These are phyloP conservation scores for Ptiloglossa arizonensis DNA, from an alignment of 1,140 invertebrate species.

Conservation along the genomic window DNA sequence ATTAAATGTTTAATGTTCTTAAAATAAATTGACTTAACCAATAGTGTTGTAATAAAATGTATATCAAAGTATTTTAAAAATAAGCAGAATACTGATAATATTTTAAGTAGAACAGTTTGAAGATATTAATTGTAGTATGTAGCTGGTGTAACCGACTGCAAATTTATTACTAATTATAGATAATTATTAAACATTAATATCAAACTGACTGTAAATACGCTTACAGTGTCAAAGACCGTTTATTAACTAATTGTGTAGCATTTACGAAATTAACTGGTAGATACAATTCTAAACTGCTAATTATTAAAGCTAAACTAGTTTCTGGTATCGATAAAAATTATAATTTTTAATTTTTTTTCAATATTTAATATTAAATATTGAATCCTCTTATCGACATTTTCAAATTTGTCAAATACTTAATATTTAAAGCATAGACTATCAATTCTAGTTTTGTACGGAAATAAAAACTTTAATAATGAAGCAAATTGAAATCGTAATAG, in stretches of 20 bases:
- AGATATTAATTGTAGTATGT: too few species aligned
- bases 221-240: constrained; percentile 61
- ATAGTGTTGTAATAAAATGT: too few species aligned
- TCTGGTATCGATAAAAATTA: background rate
- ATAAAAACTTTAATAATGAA: background rate
- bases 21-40: too few species aligned
- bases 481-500: background rate
- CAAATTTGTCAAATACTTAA: background rate
- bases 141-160: background rate
- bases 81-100: background rate
- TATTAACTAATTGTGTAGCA: constrained; percentile 68
- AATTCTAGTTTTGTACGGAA: too few species aligned
- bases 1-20: background rate
- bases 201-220: constrained; percentile 37
- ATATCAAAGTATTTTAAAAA: background rate
- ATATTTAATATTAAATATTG: background rate
- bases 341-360: background rate
- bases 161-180: constrained; percentile 12
- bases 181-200: constrained; percentile 38
- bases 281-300: constrained; percentile 76
- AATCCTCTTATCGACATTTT: background rate
- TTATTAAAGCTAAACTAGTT: constrained; percentile 47
- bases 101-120: too few species aligned
- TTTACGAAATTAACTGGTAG: constrained; percentile 78
- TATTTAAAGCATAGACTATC: background rate